Conservation (phyloP, 2,888 invertebrate species). For the Scaptomyza flava region DNA sequence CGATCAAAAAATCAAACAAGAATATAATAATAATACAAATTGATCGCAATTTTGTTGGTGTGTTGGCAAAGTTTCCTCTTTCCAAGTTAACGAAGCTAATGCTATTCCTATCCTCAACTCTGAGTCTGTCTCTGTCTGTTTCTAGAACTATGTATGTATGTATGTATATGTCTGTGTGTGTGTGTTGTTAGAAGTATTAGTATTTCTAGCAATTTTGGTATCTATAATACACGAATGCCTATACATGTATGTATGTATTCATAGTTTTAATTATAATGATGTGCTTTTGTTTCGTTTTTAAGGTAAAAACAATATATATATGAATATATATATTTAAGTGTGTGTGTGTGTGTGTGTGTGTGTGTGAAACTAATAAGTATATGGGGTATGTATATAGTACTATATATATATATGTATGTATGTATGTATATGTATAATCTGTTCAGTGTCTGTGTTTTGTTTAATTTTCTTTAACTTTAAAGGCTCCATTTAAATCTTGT, state of each 20-base stretch:
- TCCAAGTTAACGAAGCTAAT: background rate
- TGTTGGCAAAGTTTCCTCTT: constrained; percentile 9
- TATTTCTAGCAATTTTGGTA: constrained; percentile 69
- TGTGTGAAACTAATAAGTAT: constrained; percentile 11
- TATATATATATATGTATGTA: constrained; percentile 37
- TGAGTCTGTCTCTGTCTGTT: background rate
- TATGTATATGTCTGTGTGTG: no score
- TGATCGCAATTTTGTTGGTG: background rate
- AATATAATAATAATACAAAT: constrained; percentile 8
- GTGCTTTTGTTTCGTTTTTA: constrained; percentile 16
- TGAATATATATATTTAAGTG: constrained; percentile 1
- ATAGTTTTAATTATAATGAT: constrained; percentile 7
- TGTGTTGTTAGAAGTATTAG: no score
- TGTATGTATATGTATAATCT: constrained; percentile 39
- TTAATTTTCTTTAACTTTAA: constrained; percentile 14
- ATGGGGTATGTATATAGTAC: constrained; percentile 24
- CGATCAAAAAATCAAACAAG: no score
- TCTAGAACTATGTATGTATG: no score
- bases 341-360: background rate
- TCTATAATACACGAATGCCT: constrained; percentile 72
- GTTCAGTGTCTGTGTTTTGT: constrained; percentile 6
- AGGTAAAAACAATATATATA: constrained; percentile 37
- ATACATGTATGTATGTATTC: background rate
- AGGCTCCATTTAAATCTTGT: constrained; percentile 44
- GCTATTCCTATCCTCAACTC: constrained; percentile 5